Base-by-base conservation (phyloP, 1,140 invertebrate species). In the Leptinotarsa undecemlineata region DNA sequence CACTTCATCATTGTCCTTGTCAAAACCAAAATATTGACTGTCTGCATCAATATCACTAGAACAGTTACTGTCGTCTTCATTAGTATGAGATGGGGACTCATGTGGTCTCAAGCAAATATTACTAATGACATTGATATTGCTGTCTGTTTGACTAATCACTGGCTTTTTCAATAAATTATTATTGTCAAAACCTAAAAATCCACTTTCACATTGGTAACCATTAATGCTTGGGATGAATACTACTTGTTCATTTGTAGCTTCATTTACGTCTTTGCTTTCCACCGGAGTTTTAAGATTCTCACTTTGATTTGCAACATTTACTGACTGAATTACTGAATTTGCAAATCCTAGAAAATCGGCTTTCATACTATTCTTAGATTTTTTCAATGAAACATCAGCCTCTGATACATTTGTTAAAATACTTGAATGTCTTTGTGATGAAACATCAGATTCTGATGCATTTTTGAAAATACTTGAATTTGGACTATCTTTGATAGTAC, bases 11-110 rank as follows among this genome's bases (percentile, higher is more conserved):
- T n/a, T 42, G 4, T 33, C 66, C 8, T 68, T 8, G 17, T 48
- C 17, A 19, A 68, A 68, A 33, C 66, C 66, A 42, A 33, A 68
- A 42, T 17, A 68, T 21, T 20, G 14, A 66, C 20, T 66, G 14
- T 66, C 14, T 3, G 20, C 63, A 23, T 26, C 11, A 3, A 66
- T 21, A 5, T 66, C 63, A 21, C 21, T 66, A 15, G 20, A 26
- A 15, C 11, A 26, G 21, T 66, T 66, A 20, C 21, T n/a, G 13
- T 20, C 15, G 0, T 26, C 33, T 42, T 11, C 33, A 42, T 11
- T 42, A 42, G 33, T 66, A 66, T 66, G 3, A 21, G 17, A 23
- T 66, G 21, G 21, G 26, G 20, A 21, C 5, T 15, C 21, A 66
- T 66, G 19, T 11, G 63, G 17, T 21, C 19, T 66, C 26, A 66